Evolutionary conservation across 2,888 invertebrate genomes (phyloP), one percentile per base, ranked within the genome.

Genomic region (Philopedon plagiatum): DNA sequence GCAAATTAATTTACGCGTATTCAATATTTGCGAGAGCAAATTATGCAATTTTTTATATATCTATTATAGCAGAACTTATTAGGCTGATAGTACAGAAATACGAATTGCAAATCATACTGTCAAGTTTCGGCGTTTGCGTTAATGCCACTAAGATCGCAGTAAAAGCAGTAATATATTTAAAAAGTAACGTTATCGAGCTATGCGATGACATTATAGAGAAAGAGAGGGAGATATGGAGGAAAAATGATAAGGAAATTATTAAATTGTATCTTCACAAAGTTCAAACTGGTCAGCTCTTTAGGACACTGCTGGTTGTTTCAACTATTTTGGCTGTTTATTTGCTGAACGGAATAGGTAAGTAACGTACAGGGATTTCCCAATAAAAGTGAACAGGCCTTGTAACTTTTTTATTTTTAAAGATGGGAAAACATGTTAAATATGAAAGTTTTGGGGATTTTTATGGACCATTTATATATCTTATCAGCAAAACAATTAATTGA

Each of bases 161-260:
- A 0, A 67, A 67, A 51, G 26, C 26, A n/a, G 0, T 49, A 1
- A 51, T 67, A 11, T 60, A 46, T 15, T 21, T 7, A 1, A 67
- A 67, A 34, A 51, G 51, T 26, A 21, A 58, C 5, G 15, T 67
- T 5, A 13, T 46, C 1, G 19, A 49, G 2, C 13, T 67, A 39
- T 60, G 49, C 9, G 23, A 60, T 34, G 57, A 67, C 9, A 49
- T 66, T 2, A 37, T 66, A 3, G 19, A 13, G 11, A 58, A 29
- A 44, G 66, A 66, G 49, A n/a, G 26, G 19, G 26, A 66, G 15
- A 41, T 49, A 9, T 66, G 57, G 58, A 44, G 46, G 13, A 26
- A 3, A 4, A 19, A 29, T 15, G 49, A 58, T 58, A 15, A 44
- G 15, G 58, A 34, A 5, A 44, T 66, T 7, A 46, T 57, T 32